Evolutionary conservation across 2,888 invertebrate genomes (phyloP).

Genomic region (Bembecia ichneumoniformis): DNA sequence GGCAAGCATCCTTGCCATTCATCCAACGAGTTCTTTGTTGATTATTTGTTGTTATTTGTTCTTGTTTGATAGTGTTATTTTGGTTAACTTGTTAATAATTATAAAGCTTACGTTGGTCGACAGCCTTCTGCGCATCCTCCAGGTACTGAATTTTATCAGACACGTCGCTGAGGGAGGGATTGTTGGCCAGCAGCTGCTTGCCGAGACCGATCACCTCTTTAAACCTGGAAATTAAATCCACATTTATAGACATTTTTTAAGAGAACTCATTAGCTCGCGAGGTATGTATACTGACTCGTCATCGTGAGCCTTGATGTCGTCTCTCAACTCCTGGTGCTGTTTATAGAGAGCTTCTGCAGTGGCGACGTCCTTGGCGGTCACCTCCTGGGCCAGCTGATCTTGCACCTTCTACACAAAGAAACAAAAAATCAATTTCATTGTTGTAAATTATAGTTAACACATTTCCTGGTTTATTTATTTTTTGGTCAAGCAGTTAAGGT

Average conservation of each 20-base stretch:
- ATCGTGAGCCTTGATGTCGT: conserved; percentile 91
- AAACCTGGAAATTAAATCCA: conserved; percentile 62
- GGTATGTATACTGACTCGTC: conserved; percentile 78
- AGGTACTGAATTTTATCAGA: conserved; percentile 81
- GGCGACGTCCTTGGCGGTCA: conserved; percentile 88
- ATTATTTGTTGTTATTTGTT: too few relatives aligned
- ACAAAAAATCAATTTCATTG: background rate
- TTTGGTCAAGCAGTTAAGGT: too few relatives aligned
- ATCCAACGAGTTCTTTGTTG: too few relatives aligned
- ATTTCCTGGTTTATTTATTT: too few relatives aligned
- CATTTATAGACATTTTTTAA: too few relatives aligned
- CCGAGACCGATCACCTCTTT: conserved; percentile 86
- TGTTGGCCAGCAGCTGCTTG: conserved; percentile 79
- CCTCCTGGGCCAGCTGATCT: conserved; percentile 83
- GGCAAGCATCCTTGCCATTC: too few relatives aligned
- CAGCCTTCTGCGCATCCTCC: conserved; percentile 81
- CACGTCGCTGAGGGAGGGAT: conserved; percentile 83
- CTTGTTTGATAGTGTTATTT: too few relatives aligned
- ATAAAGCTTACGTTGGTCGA: conserved; percentile 72
- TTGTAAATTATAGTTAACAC: too few relatives aligned
- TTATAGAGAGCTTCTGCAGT: conserved; percentile 93
- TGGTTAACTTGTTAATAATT: too few relatives aligned
- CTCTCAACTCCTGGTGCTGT: conserved; percentile 90
- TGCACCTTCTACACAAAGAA: conserved; percentile 72
- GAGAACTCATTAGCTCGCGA: too few relatives aligned